Base-by-base conservation (phyloP, 2,797 vertebrate species). In the Cheirogaleus major region DNA sequence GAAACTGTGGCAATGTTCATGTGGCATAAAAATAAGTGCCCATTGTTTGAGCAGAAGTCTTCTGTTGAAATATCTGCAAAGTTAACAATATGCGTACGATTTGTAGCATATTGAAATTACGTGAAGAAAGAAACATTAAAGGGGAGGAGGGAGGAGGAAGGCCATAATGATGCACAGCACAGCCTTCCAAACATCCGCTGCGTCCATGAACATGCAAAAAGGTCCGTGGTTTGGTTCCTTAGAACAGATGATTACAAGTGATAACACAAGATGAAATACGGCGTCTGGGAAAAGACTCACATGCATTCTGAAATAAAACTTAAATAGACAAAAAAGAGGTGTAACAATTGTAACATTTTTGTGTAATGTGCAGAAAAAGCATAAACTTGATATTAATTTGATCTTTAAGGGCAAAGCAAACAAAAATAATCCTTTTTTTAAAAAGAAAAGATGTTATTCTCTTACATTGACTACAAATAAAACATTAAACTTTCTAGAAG, bases 151-250 rank as follows among this genome's bases (percentile, higher is more conserved):
- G 45, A 55, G 30, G n/a, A 86, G 11, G 22, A 41, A 20, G 9
- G 5, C 59, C 5, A 2, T 1, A 13, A 25, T 2, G n/a, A 11
- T 17, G 23, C 63, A 1, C 1, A 13, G 32, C 38, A 1, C 10
- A 0, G 27, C 1, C 48, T 59, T 17, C 38, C 20, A 1, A 8
- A 3, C 0, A 1, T 18, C 18, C 0, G 0, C 76, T 0, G 2
- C 3, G 0, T 27, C 38, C 2, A 0, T 4, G 38, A 17, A 6
- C 4, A 0, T 15, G 18, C 10, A 7, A 38, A 32, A 25, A 35
- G 41, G 41, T 18, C 69, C 13, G 0, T 10, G 17, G 14, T 32
- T 4, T 6, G 22, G 45, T 4, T 25, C 89, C 45, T 41, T 2
- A 11, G 55, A 32, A 43, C 10, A 52, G 38, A 35, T 20, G 15